Percentiles rank a stretch among this genome's conserved stretches.
Evolutionary conservation across 2,113 vertebrate species (phyloP).

Genomic region (Tupaia chinensis): DNA sequence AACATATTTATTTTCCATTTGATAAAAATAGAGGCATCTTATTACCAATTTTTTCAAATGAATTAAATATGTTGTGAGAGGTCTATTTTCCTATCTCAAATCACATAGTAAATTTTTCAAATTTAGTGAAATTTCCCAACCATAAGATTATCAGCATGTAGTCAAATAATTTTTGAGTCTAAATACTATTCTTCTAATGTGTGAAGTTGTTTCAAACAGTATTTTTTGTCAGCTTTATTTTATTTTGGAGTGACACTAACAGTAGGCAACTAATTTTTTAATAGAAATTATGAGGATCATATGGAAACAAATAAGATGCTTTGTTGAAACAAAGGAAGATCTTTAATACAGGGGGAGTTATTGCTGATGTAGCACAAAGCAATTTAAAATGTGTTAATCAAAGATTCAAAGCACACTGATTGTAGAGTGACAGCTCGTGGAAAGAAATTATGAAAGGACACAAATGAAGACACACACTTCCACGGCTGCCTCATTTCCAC

Average conservation of each 20-base stretch:
- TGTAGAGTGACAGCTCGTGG: neutral
- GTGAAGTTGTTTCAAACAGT: neutral
- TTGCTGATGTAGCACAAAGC: neutral
- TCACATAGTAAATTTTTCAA: neutral
- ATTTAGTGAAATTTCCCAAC: neutral
- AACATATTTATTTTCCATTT: neutral
- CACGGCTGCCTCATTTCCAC: constrained; percentile 39
- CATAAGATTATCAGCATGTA: neutral
- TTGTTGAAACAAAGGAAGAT: neutral
- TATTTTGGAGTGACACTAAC: neutral
- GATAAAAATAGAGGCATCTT: neutral
- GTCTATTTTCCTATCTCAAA: neutral
- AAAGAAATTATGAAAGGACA: constrained; percentile 48
- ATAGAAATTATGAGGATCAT: neutral
- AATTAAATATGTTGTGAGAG: neutral
- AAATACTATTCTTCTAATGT: neutral
- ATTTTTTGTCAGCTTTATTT: neutral
- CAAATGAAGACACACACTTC: constrained; percentile 46
- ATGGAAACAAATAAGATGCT: neutral
- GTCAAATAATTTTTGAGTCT: neutral
- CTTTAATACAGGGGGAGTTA: neutral
- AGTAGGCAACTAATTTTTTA: neutral
- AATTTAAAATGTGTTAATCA: constrained; percentile 38
- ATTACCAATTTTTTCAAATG: neutral
- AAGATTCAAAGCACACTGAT: neutral